These are phyloP conservation scores for Cyrtonyx montezumae DNA, from an alignment of 2,113 vertebrate genomes.

Conservation along the genomic window DNA sequence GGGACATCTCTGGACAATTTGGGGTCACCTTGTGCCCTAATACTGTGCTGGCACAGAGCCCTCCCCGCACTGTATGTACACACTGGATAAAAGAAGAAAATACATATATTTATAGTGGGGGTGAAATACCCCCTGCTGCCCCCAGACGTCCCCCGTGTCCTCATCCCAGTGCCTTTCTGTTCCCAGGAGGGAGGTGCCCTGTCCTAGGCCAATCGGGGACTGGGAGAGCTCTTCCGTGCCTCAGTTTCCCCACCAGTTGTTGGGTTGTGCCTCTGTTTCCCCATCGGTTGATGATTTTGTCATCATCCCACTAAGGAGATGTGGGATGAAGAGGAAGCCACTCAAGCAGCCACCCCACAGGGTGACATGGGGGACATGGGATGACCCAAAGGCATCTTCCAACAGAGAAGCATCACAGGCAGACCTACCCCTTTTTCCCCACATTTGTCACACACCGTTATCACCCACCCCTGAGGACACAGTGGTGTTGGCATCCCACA, in stretches of 20 bases:
- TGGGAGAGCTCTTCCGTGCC: background rate
- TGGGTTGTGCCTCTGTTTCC: background rate
- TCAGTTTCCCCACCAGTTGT: background rate
- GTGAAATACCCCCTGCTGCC: background rate
- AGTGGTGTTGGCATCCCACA: background rate
- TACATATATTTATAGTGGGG: conserved; percentile 40
- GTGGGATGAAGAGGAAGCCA: background rate
- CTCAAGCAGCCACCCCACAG: accelerated
- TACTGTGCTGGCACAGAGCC: conserved; percentile 5
- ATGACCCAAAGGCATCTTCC: background rate
- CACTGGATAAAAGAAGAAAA: conserved; percentile 60
- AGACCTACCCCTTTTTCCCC: background rate
- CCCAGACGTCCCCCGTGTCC: background rate
- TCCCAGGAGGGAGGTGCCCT: background rate
- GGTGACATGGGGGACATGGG: background rate
- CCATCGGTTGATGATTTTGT: accelerated
- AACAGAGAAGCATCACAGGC: background rate
- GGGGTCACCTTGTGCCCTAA: conserved; percentile 4
- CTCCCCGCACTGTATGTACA: background rate
- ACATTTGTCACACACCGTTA: background rate
- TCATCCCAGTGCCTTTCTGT: background rate
- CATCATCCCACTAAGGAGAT: background rate
- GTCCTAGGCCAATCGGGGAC: background rate
- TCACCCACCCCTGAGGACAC: background rate
- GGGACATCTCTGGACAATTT: background rate